Conservation (phyloP, 2,113 vertebrate genomes). For the Lontra canadensis region DNA sequence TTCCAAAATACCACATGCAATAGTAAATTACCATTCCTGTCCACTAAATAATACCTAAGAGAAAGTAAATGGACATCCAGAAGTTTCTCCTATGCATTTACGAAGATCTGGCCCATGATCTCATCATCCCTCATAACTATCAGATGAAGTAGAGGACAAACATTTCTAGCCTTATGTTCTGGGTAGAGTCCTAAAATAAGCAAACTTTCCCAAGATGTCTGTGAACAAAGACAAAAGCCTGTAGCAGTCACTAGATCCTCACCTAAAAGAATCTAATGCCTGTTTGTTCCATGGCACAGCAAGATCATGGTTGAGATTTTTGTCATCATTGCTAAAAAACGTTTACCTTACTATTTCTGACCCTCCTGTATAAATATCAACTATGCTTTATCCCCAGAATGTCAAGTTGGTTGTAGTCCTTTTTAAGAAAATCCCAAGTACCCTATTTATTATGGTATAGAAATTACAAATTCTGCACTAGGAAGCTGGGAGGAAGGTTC, state of each 20-base stretch:
- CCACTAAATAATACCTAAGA: conserved; percentile 59
- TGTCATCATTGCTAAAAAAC: not conserved
- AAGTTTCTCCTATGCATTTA: conserved; percentile 37
- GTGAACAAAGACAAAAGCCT: not conserved
- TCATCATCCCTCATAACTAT: conserved; percentile 46
- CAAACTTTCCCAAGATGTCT: not conserved
- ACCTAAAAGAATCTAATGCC: not conserved
- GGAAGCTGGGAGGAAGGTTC: not conserved
- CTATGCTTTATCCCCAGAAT: not conserved
- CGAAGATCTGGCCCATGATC: conserved; percentile 43
- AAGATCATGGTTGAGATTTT: not conserved
- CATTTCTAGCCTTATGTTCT: not conserved
- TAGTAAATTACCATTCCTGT: conserved; percentile 56
- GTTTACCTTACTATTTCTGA: conserved; percentile 13
- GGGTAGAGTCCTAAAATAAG: not conserved
- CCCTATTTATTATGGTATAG: not conserved
- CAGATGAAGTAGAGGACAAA: conserved; percentile 6
- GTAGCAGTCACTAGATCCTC: not conserved
- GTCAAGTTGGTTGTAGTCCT: not conserved
- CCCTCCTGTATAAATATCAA: not conserved
- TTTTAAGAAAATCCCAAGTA: not conserved
- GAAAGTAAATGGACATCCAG: conserved; percentile 54
- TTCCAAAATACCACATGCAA: conserved; percentile 64
- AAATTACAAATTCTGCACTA: not conserved
- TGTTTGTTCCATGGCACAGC: not conserved